phyloP scores from a whole-genome alignment of 2,113 vertebrate genomes.

The Patagioenas fasciata region DNA sequence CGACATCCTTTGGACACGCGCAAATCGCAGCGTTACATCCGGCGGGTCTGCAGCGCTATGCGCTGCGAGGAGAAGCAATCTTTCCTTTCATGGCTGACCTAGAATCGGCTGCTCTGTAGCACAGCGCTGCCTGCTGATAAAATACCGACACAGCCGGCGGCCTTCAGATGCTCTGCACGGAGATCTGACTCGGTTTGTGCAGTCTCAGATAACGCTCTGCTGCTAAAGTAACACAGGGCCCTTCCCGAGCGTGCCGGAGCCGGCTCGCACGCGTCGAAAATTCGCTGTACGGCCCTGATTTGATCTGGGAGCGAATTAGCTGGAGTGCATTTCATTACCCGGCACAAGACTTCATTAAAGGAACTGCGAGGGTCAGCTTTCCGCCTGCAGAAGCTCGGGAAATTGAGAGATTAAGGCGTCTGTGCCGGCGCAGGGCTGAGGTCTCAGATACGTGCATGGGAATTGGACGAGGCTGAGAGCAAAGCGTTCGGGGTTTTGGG shows the following conservation, averaged over 20 bases:
- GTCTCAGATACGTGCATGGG: not conserved
- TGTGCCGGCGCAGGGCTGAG: fast-evolving
- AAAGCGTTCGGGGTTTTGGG: not conserved
- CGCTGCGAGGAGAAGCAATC: fast-evolving
- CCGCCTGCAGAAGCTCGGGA: not conserved
- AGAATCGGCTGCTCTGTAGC: conserved; percentile 66
- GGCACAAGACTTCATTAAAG: not conserved
- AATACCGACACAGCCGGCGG: conserved; percentile 46
- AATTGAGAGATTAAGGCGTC: not conserved
- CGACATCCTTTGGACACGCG: not conserved
- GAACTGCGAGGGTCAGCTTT: not conserved
- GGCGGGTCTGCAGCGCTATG: not conserved
- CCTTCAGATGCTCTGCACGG: not conserved
- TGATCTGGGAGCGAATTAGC: not conserved
- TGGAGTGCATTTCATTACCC: not conserved
- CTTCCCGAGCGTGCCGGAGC: not conserved
- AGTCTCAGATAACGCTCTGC: not conserved
- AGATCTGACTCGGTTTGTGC: not conserved
- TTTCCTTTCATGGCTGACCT: conserved; percentile 62
- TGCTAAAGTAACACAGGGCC: not conserved
- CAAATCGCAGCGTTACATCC: not conserved
- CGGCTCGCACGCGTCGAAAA: not conserved
- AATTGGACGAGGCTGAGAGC: not conserved
- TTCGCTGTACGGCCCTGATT: not conserved
- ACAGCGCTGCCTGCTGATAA: conserved; percentile 71